Evolutionary conservation across 2,113 vertebrate genomes (phyloP).

Genomic region (Copsychus sechellarum): DNA sequence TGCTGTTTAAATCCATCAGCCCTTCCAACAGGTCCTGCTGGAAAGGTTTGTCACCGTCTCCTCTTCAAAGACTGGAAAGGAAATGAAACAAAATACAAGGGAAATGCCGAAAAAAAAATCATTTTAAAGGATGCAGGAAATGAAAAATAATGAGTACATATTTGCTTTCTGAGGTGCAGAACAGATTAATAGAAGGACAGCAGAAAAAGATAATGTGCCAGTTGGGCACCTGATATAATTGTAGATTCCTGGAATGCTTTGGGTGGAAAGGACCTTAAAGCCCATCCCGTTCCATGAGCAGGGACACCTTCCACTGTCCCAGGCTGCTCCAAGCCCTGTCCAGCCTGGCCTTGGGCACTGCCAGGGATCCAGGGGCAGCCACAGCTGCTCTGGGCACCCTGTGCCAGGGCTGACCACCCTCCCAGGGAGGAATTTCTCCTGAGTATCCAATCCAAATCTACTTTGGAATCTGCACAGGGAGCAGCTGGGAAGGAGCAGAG

Average conservation of each 20-base stretch:
- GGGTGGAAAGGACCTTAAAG: neutral
- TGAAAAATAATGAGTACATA: neutral
- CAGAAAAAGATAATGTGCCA: neutral
- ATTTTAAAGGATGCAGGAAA: neutral
- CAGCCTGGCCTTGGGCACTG: neutral
- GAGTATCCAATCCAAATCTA: neutral
- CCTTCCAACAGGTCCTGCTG: neutral
- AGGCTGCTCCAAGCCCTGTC: neutral
- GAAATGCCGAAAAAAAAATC: neutral
- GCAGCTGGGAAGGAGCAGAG: neutral
- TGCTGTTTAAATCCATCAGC: neutral
- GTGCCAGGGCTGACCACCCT: neutral
- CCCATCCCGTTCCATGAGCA: neutral
- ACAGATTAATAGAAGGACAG: neutral
- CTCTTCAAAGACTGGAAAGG: neutral
- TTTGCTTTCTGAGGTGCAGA: neutral
- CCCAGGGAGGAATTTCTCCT: neutral
- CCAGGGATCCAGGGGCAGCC: neutral
- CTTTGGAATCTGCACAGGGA: neutral
- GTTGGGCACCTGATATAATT: neutral
- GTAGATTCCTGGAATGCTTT: neutral
- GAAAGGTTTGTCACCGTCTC: neutral
- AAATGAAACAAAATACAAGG: neutral
- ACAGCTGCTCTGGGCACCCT: neutral
- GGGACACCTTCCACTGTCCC: neutral